Conservation (phyloP, 2,113 vertebrate genomes). For the Desmodus rotundus region DNA sequence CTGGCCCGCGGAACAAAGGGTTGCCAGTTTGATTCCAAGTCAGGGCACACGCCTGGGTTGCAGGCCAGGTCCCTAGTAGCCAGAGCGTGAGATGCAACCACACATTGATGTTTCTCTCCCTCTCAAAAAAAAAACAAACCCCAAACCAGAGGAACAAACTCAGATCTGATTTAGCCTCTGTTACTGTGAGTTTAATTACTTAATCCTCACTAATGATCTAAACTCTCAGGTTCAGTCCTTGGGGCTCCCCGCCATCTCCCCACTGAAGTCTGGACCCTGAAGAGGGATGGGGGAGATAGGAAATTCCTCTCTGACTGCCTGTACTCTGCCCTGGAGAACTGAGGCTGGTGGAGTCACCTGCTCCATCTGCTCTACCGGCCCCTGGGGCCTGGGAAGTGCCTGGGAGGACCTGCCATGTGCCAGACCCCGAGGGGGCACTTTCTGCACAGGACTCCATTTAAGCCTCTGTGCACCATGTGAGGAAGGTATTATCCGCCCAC, state of each 20-base stretch:
- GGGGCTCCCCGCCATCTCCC: neutral
- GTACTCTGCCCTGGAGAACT: neutral
- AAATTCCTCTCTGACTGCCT: neutral
- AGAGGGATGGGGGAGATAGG: no score
- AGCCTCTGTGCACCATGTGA: neutral
- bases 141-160: neutral
- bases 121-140: no score
- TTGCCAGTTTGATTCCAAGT: no score
- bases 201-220: neutral
- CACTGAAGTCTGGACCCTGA: neutral
- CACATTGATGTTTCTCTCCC: no score
- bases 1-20: no score
- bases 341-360: neutral
- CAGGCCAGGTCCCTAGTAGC: no score
- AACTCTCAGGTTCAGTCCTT: neutral
- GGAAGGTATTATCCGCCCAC: accelerated
- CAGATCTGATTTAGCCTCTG: neutral
- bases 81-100: no score
- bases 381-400: neutral
- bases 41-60: no score
- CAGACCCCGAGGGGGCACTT: neutral
- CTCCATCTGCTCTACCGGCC: neutral
- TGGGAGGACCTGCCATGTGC: neutral
- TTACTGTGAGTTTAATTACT: neutral
- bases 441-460: accelerated